Evolutionary conservation across 2,797 vertebrate species (phyloP), one percentile per base, ranked within the genome.

Genomic region (Spondyliosoma cantharus): DNA sequence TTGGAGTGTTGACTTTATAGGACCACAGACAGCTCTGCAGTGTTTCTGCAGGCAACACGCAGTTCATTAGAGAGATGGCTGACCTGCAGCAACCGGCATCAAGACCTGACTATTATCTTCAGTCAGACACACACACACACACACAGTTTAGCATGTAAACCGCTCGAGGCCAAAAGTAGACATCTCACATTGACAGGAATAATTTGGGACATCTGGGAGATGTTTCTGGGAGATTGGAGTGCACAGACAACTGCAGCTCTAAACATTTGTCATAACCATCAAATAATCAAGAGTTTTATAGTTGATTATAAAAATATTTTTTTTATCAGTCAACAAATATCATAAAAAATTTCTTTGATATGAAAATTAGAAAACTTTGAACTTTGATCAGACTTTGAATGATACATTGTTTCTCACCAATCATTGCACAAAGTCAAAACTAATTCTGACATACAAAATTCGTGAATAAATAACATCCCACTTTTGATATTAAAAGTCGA

Each of bases 51-150:
- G 90, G 87, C 92, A 78, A 74, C 61, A 76, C 78, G 80, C 87
- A 87, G 88, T 92, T 95, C 93, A 94, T 93, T 94, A 94, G 83
- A 86, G 91, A 92, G 76, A 93, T 93, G 80, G 68, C 82, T 92
- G 78, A 82, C 90, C 89, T 90, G 80, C 88, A 90, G 90, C 89
- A 91, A 94, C 91, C 89, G 49, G 29, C 67, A 49, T 74, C 76
- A 82, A 80, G 76, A 88, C 68, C 64, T 71, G 50, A 81, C 66
- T 63, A 80, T 86, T 86, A 86, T 84, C 70, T 86, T 78, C 61
- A 58, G 22, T 73, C 48, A 70, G 11, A 77, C 73, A 76, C 29
- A 15, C 43, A 45, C 13, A 37, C 46, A 53, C 56, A 58, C 43
- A 68, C 48, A 63, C 0, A 48, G 19, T 53, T 66, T 25, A 25